These are phyloP conservation scores for Alloplasta piceator DNA, from an alignment of 2,888 invertebrate genomes.

Conservation along the genomic window DNA sequence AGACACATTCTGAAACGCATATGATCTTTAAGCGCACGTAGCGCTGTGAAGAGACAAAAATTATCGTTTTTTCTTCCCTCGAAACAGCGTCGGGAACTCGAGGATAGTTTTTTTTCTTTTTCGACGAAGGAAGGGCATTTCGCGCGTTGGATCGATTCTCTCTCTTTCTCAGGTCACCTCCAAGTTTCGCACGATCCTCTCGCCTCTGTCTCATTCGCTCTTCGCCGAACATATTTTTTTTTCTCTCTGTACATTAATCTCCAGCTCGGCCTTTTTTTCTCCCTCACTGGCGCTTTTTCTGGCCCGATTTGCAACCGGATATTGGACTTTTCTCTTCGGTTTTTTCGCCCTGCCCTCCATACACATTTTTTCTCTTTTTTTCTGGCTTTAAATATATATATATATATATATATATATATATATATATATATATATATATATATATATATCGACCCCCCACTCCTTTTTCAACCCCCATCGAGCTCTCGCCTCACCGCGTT, in stretches of 20 bases:
- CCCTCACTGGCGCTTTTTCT: no score
- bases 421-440: no score
- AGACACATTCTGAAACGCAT: background rate
- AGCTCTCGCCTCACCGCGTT: background rate
- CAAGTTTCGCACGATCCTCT: slow-evolving; percentile 60
- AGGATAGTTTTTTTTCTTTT: slow-evolving; percentile 59
- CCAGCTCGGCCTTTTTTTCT: background rate
- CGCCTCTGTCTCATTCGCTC: slow-evolving; percentile 9
- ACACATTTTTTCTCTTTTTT: background rate
- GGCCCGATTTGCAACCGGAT: background rate
- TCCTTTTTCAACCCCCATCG: background rate
- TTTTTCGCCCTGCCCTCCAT: slow-evolving; percentile 4
- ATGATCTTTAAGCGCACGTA: background rate
- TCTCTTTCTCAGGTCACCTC: slow-evolving; percentile 73
- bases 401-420: no score
- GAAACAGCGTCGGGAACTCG: background rate
- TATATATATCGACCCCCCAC: background rate
- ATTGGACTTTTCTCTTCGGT: background rate
- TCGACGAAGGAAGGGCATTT: slow-evolving; percentile 69
- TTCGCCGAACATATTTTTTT: slow-evolving; percentile 53
- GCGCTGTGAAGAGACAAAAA: background rate
- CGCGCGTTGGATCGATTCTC: slow-evolving; percentile 80
- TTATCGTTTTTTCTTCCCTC: background rate
- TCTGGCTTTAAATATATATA: background rate
- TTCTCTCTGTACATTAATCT: background rate